Evolutionary conservation across 2,888 invertebrate species (phyloP), one percentile per base, ranked within the genome.

Genomic region (Choreutis nemorana): DNA sequence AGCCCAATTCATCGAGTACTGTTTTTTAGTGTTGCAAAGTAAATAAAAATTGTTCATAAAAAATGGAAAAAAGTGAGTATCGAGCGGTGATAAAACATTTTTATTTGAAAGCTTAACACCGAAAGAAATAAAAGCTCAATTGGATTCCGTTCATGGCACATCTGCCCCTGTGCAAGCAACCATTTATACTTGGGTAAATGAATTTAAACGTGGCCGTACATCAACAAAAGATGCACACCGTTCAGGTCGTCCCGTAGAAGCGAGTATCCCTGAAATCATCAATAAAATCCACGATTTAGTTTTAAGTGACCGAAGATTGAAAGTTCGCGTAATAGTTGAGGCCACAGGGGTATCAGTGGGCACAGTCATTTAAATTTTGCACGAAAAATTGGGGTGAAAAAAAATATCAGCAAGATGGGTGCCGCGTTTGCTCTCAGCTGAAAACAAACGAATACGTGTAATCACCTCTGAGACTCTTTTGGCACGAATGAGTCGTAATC

Each of bases 201-300:
- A n/a, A n/a, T n/a, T n/a, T n/a, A n/a, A n/a, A n/a, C n/a, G n/a
- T 26, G 26, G 26, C 26, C 10, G 26, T 26, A 26, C 26, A 26
- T 26, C 26, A 14, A 26, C 26, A 26, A 12, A 26, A 26, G 10
- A 26, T 9, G 26, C 10, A 26, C 8, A 26, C 12, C 26, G 13
- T 14, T 26, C 26, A 14, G 26, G 13, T 4, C 26, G 13, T 26
- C 10, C 26, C 13, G 26, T 26, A 14, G 26, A 26, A 26, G 26
- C 12, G 26, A 26, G 14, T 26, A 26, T 13, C 26, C 8, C 13
- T 13, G 26, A 26, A 26, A 26, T 26, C 12, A 23, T 23, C 11
- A 9, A 23, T 11, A 23, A 23, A 23, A 23, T 23, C 11, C 18
- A 23, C 11, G 23, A 14, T 9, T 11, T 12, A 13, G 26, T 26